A percentile compares a stretch with the other conserved stretches of the same genome.
These are phyloP conservation scores for Helarctos malayanus DNA, from an alignment of 2,797 vertebrate genomes.

Conservation along the genomic window DNA sequence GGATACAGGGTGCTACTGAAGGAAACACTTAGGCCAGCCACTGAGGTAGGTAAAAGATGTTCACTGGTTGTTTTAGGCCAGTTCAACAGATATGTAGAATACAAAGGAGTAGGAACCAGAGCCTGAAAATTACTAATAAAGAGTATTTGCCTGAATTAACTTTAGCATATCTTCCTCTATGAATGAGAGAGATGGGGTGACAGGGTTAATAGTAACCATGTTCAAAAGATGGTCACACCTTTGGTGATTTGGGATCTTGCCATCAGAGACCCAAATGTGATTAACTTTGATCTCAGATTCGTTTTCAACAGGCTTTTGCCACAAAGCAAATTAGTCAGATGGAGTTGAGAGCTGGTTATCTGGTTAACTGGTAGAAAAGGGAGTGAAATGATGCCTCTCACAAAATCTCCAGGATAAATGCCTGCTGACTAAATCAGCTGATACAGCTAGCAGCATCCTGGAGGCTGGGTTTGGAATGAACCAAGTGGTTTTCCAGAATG, in stretches of 20 bases:
- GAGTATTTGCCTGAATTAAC: background rate
- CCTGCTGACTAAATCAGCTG: background rate
- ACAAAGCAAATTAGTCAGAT: background rate
- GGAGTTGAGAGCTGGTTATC: background rate
- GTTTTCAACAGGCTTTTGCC: background rate
- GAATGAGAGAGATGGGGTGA: background rate
- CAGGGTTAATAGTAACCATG: background rate
- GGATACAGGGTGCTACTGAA: background rate
- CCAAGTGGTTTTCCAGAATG: background rate
- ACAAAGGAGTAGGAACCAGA: background rate
- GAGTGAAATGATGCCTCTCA: background rate
- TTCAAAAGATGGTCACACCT: background rate
- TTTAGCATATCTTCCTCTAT: background rate
- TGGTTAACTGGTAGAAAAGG: background rate
- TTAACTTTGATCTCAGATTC: slow-evolving; percentile 2
- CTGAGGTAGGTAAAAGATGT: background rate
- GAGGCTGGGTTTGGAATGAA: background rate
- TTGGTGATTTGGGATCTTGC: background rate
- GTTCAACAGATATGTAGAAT: background rate
- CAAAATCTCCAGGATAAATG: background rate
- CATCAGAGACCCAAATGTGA: background rate
- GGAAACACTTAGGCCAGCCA: background rate
- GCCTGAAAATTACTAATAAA: background rate
- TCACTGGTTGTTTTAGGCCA: background rate
- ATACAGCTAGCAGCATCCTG: background rate